phyloP scores from a whole-genome alignment of 1,140 invertebrate genomes.

The Coelopa frigida region DNA sequence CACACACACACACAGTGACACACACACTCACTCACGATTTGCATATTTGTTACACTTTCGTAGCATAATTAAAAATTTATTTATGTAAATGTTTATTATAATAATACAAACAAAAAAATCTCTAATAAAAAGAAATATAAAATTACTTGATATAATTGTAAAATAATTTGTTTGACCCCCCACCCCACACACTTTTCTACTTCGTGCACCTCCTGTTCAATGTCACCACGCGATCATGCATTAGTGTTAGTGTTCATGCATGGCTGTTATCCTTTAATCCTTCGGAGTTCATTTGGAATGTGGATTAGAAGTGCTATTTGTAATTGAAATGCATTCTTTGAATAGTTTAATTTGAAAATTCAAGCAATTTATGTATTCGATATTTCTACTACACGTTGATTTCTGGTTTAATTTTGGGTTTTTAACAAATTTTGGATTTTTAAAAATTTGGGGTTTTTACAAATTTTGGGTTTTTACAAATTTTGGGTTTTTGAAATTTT shows the following conservation, averaged over 20 bases:
- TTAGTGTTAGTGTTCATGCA: not conserved
- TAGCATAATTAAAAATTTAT: constrained; percentile 12
- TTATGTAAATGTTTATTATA: constrained; percentile 12
- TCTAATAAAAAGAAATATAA: constrained; percentile 9
- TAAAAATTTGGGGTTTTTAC: constrained; percentile 1
- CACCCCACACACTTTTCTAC: not conserved
- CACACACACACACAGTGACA: constrained; percentile 7
- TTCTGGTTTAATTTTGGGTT: not conserved
- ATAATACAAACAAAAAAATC: constrained; percentile 2
- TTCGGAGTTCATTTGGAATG: not conserved
- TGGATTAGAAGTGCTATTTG: too few relatives aligned
- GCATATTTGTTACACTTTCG: constrained; percentile 3
- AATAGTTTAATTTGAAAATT: not conserved
- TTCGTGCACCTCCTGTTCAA: not conserved
- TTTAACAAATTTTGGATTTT: constrained; percentile 3
- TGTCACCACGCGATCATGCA: not conserved
- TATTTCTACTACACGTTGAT: not conserved
- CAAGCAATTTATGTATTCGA: constrained; percentile 1
- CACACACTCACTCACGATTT: not conserved
- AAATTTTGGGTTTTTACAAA: constrained; percentile 2
- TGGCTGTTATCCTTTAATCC: not conserved
- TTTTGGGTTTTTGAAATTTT: constrained; percentile 1
- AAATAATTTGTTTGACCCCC: not conserved
- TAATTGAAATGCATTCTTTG: not conserved
- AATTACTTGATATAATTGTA: constrained; percentile 2